Percentiles rank a stretch among this genome's conserved stretches.
phyloP scores from a whole-genome alignment of 2,888 invertebrate genomes.

The Ecliptopera silaceata region DNA sequence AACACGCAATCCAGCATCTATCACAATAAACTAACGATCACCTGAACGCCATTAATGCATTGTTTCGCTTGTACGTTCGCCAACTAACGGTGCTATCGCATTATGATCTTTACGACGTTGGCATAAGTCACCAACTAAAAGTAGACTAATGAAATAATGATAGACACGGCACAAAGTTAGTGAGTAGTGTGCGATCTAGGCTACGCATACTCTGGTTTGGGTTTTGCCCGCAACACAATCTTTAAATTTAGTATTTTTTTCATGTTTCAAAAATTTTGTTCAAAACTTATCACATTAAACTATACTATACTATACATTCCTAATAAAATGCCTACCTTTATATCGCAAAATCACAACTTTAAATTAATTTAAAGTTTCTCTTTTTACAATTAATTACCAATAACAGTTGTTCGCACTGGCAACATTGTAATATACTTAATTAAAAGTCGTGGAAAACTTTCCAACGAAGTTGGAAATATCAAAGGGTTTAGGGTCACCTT shows the following conservation, averaged over 20 bases:
- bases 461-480: conserved; percentile 10
- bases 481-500: conserved; percentile 14
- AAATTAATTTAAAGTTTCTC: too few species aligned
- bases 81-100: conserved; percentile 15
- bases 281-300: too few species aligned
- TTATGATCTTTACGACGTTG: conserved; percentile 13
- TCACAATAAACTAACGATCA: conserved; percentile 41
- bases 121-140: not conserved
- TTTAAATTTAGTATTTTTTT: not conserved
- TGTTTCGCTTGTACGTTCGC: conserved; percentile 37
- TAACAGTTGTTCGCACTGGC: not conserved
- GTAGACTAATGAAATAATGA: conserved; percentile 7
- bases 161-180: not conserved
- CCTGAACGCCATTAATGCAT: conserved; percentile 35
- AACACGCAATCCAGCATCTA: conserved; percentile 18
- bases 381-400: not conserved
- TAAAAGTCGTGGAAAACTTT: conserved; percentile 3
- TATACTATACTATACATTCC: too few species aligned
- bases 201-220: too few species aligned
- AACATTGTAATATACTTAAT: conserved; percentile 13
- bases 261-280: not conserved
- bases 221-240: too few species aligned
- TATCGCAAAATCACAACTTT: too few species aligned
- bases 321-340: too few species aligned
- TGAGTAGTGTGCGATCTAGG: not conserved